phyloP scores from a whole-genome alignment of 2,113 vertebrate species.

The Anguilla rostrata region DNA sequence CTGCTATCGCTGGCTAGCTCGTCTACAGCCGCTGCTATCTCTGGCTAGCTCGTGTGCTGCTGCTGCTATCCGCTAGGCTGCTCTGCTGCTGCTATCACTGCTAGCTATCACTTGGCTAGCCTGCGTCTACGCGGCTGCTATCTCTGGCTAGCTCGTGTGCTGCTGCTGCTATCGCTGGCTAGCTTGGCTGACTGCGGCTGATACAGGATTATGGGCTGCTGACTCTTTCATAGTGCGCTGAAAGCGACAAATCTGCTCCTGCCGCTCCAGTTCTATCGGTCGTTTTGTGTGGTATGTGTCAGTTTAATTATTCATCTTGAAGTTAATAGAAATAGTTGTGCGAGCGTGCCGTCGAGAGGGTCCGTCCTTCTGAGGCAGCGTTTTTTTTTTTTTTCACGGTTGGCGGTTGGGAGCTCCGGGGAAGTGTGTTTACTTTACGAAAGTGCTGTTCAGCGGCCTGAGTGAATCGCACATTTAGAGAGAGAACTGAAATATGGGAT shows the following conservation, averaged over 20 bases:
- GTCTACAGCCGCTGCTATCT: no score
- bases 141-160: neutral
- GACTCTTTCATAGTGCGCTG: neutral
- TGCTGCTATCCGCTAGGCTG: no score
- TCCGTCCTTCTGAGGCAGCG: neutral
- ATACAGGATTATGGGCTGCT: no score
- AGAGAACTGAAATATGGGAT: slow-evolving; percentile 44
- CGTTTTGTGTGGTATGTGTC: neutral
- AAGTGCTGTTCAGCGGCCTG: slow-evolving; percentile 22
- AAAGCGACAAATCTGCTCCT: no score
- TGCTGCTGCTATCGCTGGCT: neutral
- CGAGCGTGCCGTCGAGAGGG: neutral
- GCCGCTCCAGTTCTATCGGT: neutral
- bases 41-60: no score
- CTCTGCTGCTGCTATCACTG: no score
- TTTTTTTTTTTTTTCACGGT: neutral
- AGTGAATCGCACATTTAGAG: slow-evolving; percentile 50
- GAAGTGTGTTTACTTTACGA: slow-evolving; percentile 24
- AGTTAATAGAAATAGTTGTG: neutral
- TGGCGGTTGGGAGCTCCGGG: neutral
- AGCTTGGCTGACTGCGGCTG: no score
- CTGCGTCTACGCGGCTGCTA: no score
- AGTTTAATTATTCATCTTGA: neutral
- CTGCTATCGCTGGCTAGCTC: no score
- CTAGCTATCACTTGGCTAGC: no score